Evolutionary conservation across 2,888 invertebrate genomes (phyloP).

Genomic region (Acrobeloides nanus): DNA sequence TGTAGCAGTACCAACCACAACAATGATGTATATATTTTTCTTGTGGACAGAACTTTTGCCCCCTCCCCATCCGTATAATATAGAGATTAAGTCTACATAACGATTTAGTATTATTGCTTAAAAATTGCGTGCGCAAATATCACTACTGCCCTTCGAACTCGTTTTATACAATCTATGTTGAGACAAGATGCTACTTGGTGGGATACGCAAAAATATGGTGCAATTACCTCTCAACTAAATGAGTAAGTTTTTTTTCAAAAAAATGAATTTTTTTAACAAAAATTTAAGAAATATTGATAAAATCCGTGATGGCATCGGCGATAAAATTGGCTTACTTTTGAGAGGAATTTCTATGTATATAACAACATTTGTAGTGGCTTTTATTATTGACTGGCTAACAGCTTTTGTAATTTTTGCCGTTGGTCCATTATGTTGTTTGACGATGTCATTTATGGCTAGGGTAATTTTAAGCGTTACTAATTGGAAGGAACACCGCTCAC

Average conservation of each 20-base stretch:
- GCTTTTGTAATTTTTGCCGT: slow-evolving; percentile 16
- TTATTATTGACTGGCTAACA: slow-evolving; percentile 19
- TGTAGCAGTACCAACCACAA: too few relatives aligned
- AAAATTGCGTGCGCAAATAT: slow-evolving; percentile 14
- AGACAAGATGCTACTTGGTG: slow-evolving; percentile 17
- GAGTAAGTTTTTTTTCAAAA: slow-evolving; percentile 16
- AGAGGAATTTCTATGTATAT: slow-evolving; percentile 17
- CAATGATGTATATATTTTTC: too few relatives aligned
- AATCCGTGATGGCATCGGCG: slow-evolving; percentile 16
- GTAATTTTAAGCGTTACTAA: too few relatives aligned
- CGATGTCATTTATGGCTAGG: slow-evolving; percentile 23
- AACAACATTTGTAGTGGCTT: slow-evolving; percentile 10
- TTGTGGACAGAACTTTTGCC: too few relatives aligned
- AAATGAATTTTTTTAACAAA: too few relatives aligned
- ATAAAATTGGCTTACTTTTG: slow-evolving; percentile 15
- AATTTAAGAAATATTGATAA: slow-evolving; percentile 13
- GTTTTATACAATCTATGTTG: slow-evolving; percentile 12
- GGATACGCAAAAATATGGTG: slow-evolving; percentile 19
- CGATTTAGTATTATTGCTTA: slow-evolving; percentile 3
- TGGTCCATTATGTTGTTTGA: slow-evolving; percentile 13
- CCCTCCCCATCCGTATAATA: too few relatives aligned
- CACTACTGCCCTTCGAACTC: slow-evolving; percentile 5
- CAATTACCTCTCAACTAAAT: slow-evolving; percentile 17
- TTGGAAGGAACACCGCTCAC: too few relatives aligned
- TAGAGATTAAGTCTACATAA: too few relatives aligned